phyloP scores from a whole-genome alignment of 2,888 invertebrate genomes.

The Eupeodes latifasciatus region DNA sequence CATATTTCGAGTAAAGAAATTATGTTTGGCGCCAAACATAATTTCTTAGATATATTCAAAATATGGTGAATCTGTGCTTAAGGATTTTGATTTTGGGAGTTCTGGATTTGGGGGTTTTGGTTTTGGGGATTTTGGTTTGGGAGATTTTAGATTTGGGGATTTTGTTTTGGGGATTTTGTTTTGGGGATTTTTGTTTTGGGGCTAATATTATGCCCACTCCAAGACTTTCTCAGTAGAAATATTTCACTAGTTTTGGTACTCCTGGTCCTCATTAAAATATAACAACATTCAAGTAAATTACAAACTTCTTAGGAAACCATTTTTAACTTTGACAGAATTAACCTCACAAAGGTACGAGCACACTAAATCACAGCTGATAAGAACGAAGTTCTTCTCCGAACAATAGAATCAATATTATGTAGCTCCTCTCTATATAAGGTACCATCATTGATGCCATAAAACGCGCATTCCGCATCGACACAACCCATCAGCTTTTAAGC shows the following conservation, averaged over 20 bases:
- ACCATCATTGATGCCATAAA: slow-evolving; percentile 14
- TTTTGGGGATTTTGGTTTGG: too few species aligned
- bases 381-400: slow-evolving; percentile 34
- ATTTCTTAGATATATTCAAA: too few species aligned
- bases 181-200: too few species aligned
- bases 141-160: too few species aligned
- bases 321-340: not conserved
- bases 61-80: too few species aligned
- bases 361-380: slow-evolving; percentile 69
- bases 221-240: not conserved
- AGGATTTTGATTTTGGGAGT: too few species aligned
- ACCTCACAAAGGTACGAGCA: not conserved
- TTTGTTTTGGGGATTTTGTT: too few species aligned
- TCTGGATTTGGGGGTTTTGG: too few species aligned
- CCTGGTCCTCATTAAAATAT: slow-evolving; percentile 2
- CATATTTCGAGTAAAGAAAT: too few species aligned
- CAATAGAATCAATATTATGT: slow-evolving; percentile 20
- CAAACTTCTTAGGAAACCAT: not conserved
- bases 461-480: slow-evolving; percentile 16
- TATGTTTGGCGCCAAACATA: too few species aligned
- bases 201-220: too few species aligned
- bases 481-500: not conserved
- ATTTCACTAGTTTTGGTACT: not conserved
- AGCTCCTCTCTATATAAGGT: slow-evolving; percentile 29
- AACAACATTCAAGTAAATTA: not conserved